Conservation (phyloP, 2,113 vertebrate genomes). For the Spizaetus ornatus region DNA sequence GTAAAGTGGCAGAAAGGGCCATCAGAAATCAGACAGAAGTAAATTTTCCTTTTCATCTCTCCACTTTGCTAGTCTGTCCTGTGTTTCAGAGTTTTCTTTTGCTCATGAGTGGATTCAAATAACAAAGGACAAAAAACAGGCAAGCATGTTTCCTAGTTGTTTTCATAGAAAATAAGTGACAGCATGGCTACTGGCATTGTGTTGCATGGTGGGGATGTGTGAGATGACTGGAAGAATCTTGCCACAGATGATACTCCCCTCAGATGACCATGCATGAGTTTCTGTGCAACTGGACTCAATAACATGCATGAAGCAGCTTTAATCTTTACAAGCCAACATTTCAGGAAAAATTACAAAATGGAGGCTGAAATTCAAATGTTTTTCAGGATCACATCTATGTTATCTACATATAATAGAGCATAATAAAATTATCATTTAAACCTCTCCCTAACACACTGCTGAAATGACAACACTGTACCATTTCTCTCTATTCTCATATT, state of each 20-base stretch:
- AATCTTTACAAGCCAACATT: neutral
- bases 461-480: neutral
- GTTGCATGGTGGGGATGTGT: neutral
- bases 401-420: neutral
- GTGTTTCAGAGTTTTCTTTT: neutral
- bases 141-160: neutral
- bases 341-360: neutral
- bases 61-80: neutral
- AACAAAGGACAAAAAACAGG: neutral
- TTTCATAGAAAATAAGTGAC: neutral
- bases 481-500: neutral
- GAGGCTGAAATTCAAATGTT: neutral
- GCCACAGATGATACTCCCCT: neutral
- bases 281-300: neutral
- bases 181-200: neutral
- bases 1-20: neutral
- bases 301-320: neutral
- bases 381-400: neutral
- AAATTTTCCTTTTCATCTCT: neutral
- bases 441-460: neutral
- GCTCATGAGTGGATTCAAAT: neutral
- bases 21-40: neutral
- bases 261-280: neutral
- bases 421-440: neutral
- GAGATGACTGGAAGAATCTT: neutral